These are phyloP conservation scores for Monochamus saltuarius DNA, from an alignment of 1,140 invertebrate genomes.

Conservation along the genomic window DNA sequence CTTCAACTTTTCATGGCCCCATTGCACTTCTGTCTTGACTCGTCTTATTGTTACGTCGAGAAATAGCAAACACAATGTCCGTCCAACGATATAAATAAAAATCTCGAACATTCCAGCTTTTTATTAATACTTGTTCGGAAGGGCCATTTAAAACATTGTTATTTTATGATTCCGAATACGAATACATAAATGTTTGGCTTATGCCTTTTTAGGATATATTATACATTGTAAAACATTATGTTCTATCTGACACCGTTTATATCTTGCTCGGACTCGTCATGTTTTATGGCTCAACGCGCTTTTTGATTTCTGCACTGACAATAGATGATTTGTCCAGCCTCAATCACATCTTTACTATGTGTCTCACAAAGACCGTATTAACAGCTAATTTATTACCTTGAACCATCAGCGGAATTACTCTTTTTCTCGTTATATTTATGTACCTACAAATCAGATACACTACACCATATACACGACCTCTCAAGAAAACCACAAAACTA, in stretches of 20 bases:
- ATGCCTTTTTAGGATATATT: slow-evolving; percentile 40
- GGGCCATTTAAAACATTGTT: slow-evolving; percentile 35
- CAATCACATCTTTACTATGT: neutral
- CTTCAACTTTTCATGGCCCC: too few species aligned
- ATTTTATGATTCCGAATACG: slow-evolving; percentile 41
- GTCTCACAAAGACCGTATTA: neutral
- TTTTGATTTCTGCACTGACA: slow-evolving; percentile 27
- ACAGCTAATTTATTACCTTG: too few species aligned
- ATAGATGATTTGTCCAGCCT: slow-evolving; percentile 11
- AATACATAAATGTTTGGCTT: slow-evolving; percentile 40
- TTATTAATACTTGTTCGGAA: slow-evolving; percentile 32
- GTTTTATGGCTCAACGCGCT: slow-evolving; percentile 32
- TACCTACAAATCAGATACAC: slow-evolving; percentile 5
- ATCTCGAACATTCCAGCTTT: slow-evolving; percentile 25
- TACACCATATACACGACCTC: neutral
- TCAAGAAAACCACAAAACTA: too few species aligned
- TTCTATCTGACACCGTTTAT: slow-evolving; percentile 32
- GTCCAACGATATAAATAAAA: slow-evolving; percentile 21
- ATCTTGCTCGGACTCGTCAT: slow-evolving; percentile 25
- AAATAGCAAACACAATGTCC: too few species aligned
- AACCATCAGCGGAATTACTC: too few species aligned
- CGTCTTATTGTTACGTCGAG: too few species aligned
- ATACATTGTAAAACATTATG: slow-evolving; percentile 41
- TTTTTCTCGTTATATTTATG: slow-evolving; percentile 6
- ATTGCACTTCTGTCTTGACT: too few species aligned